Percentiles rank a stretch among this genome's conserved stretches.
phyloP scores from a whole-genome alignment of 1,140 invertebrate species.

The Aphelenchoides avenae region DNA sequence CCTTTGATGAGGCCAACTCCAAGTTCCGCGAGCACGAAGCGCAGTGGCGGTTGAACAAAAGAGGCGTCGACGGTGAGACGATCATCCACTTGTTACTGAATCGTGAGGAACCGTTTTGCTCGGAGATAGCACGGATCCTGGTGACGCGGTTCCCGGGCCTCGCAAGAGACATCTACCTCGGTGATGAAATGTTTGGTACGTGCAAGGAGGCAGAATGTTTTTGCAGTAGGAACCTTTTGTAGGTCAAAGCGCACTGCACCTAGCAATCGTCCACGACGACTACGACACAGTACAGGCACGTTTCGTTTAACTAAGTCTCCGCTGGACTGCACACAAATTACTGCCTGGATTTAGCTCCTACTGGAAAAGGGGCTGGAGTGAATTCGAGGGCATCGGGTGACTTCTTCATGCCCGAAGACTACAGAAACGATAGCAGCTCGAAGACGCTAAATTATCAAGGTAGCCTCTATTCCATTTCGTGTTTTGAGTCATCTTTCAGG shows the following conservation, averaged over 20 bases:
- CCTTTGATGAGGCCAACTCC: constrained; percentile 45
- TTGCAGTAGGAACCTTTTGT: constrained; percentile 10
- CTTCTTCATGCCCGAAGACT: constrained; percentile 70
- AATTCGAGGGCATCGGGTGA: constrained; percentile 82
- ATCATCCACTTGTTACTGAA: constrained; percentile 89
- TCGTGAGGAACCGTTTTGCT: constrained; percentile 79
- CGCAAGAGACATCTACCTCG: constrained; percentile 88
- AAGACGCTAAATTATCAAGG: constrained; percentile 83
- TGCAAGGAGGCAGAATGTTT: neutral
- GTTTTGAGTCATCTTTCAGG: constrained; percentile 27
- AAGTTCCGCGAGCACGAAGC: constrained; percentile 69
- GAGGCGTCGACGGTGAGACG: constrained; percentile 87
- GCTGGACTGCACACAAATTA: too few species aligned
- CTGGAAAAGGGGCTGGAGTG: constrained; percentile 80
- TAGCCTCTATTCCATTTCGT: constrained; percentile 31
- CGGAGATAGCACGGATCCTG: constrained; percentile 78
- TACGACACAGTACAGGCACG: constrained; percentile 82
- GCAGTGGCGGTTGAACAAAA: constrained; percentile 93
- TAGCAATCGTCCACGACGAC: constrained; percentile 91
- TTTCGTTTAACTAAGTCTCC: constrained; percentile 66
- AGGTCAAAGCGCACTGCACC: constrained; percentile 67
- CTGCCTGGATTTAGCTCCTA: constrained; percentile 68
- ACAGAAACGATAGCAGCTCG: constrained; percentile 70
- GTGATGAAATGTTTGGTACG: constrained; percentile 87
- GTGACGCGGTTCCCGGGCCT: constrained; percentile 84